Evolutionary conservation across 2,113 vertebrate species (phyloP).

Genomic region (Harpagus bidentatus): DNA sequence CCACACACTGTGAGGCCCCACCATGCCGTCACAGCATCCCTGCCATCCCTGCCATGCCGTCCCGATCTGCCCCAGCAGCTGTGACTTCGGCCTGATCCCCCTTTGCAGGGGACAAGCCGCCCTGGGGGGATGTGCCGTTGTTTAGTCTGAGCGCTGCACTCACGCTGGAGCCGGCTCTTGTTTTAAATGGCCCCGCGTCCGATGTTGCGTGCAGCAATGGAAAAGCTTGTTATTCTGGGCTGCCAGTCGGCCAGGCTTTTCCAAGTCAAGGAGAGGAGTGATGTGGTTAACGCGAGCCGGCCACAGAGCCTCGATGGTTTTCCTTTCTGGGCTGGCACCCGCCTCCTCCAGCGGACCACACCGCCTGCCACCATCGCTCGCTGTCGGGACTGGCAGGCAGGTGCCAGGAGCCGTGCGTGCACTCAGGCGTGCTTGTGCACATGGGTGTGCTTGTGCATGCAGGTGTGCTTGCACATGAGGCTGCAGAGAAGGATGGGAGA

Average conservation of each 20-base stretch:
- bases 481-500: not conserved
- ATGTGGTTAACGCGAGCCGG: not conserved
- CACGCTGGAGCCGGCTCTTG: not conserved
- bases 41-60: rapidly evolving
- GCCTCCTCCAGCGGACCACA: not conserved
- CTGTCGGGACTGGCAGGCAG: not conserved
- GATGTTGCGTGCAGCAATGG: not conserved
- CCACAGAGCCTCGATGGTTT: not conserved
- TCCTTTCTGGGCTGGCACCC: not conserved
- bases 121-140: not conserved
- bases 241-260: not conserved
- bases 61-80: not conserved
- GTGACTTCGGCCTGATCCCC: not conserved
- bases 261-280: not conserved
- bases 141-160: slow-evolving; percentile 8
- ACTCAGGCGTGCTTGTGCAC: not conserved
- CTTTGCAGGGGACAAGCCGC: rapidly evolving
- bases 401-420: not conserved
- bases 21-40: rapidly evolving
- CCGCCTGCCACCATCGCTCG: not conserved
- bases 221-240: slow-evolving; percentile 61
- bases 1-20: not conserved
- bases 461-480: not conserved
- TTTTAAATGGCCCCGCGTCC: slow-evolving; percentile 16
- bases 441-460: rapidly evolving